Evolutionary conservation across 2,888 invertebrate species (phyloP), one percentile per base, ranked within the genome.

Genomic region (Drosophila diplacantha): DNA sequence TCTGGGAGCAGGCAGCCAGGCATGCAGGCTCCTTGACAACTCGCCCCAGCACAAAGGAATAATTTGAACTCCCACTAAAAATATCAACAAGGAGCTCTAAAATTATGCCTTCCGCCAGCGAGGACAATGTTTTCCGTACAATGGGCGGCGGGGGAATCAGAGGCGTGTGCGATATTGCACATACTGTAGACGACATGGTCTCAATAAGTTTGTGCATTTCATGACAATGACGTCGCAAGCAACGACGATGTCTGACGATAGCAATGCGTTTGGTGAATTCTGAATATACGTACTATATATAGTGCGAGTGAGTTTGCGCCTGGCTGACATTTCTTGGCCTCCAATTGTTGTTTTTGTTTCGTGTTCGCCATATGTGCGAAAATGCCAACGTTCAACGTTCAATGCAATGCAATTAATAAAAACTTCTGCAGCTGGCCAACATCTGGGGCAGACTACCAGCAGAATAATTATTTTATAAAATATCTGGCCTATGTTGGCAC

Each of bases 161-260:
- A 22, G 35, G 34, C 24, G 43, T 54, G 63, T 61, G 56, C 50
- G 34, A 49, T 75, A 70, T 75, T 73, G 44, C 29, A 66, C 72
- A 70, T 66, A 79, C 73, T 64, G 62, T n/a, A 58, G 34, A 34
- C 50, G 71, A 69, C 74, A 72, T 72, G 77, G 67, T 71, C 69
- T 68, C 80, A 72, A 78, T 78, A 79, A 74, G 73, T 74, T 73
- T 63, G 65, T 71, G 70, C 74, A 81, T 66, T 79, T 73, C 69
- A 75, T 52, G 70, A 65, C 65, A 71, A 77, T 72, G 69, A 65
- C 59, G 69, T 47, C 59, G 54, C 60, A 57, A 35, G 34, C 52
- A 57, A 35, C 39, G 24, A 37, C 60, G 22, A 18, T 44, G 32
- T 20, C 18, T 51, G 50, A 35, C 29, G 31, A 41, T 46, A 37